Evolutionary conservation across 1,140 invertebrate species (phyloP), one percentile per base, ranked within the genome.

Genomic region (Drosophila murphyi): DNA sequence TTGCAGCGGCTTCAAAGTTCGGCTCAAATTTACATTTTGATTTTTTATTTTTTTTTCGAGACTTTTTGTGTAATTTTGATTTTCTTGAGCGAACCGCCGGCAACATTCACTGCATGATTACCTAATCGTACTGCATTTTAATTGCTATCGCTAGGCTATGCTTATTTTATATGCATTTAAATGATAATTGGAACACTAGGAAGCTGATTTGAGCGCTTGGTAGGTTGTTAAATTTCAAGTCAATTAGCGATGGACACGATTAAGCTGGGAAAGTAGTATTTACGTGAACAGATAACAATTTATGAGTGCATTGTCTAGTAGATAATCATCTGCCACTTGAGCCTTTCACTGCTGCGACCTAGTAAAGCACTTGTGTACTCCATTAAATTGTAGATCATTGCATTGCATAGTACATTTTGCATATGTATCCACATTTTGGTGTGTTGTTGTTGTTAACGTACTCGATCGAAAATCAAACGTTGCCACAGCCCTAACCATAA

Each of bases 101-200:
- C 72, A 43, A 43, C 39, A 61, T 75, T 75, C 72, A 75, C 68
- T 51, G 39, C 45, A 41, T 52, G 67, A 75, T 75, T 75, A 75
- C 71, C 72, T 75, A 75, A 75, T 75, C 72, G 52, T 37, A 50
- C 34, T 71, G 60, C 59, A 71, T 71, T 75, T 64, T 64, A 75
- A 71, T 75, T 59, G 37, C 65, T 12, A 57, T 62, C 51, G 34
- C 41, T 70, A 20, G 20, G 20, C 20, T 20, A 20, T 20, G 20
- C 35, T 50, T 43, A 57, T 62, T 72, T 50, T 51, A 47, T 64
- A 47, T 39, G n/a, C 59, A 75, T 59, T 71, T 75, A 39, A 59
- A 64, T 59, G 41, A 45, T 71, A 71, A 64, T 71, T 71, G 54
- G 54, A 63, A 29, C 60, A 62, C 10, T 28, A 52, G 59, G 60